A percentile compares a stretch with the other conserved stretches of the same genome.
These are phyloP conservation scores for Naja naja DNA, from an alignment of 2,113 vertebrate genomes.

Conservation along the genomic window DNA sequence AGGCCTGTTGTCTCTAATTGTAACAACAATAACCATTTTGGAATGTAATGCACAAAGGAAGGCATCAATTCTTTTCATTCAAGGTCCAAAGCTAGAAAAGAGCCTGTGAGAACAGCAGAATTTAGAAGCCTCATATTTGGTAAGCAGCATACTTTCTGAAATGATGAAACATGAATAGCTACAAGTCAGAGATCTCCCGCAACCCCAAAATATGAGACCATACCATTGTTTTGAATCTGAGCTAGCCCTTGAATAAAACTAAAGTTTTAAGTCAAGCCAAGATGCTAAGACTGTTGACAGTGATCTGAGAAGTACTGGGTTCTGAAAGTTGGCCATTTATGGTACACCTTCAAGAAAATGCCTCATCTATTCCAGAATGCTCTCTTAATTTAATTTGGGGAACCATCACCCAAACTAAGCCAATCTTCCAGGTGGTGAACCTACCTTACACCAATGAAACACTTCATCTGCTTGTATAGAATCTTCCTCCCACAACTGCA, in stretches of 20 bases:
- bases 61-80: background rate
- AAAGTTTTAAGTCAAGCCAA: too few species aligned
- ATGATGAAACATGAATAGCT: background rate
- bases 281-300: background rate
- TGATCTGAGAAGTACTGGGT: background rate
- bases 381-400: too few species aligned
- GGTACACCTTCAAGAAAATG: background rate
- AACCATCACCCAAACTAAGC: background rate
- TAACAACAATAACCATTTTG: background rate
- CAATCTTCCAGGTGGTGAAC: too few species aligned
- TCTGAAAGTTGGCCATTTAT: background rate
- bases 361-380: background rate
- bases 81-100: background rate
- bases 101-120: background rate
- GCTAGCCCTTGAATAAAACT: too few species aligned
- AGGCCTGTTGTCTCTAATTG: background rate
- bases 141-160: background rate
- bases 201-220: too few species aligned
- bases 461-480: background rate
- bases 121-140: background rate
- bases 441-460: background rate
- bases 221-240: too few species aligned
- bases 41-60: background rate
- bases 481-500: background rate
- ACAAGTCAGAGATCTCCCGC: background rate